Conservation (phyloP, 2,113 vertebrate species). For the Crocuta crocuta region DNA sequence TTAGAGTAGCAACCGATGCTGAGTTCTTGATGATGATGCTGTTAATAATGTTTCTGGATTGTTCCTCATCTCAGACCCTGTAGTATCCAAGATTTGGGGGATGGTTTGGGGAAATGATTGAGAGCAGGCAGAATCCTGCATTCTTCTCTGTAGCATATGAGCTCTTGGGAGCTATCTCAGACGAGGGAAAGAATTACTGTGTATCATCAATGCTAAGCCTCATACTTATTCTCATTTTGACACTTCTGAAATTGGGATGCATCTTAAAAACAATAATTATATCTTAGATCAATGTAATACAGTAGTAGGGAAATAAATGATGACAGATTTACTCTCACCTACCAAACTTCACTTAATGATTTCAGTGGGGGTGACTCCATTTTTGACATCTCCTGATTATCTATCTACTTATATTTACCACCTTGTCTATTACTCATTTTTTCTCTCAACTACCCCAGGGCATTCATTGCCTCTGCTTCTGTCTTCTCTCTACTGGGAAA, state of each 20-base stretch:
- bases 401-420: neutral
- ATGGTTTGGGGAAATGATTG: constrained; percentile 23
- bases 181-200: neutral
- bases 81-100: neutral
- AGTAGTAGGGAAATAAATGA: constrained; percentile 26
- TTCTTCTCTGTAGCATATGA: neutral
- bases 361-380: neutral
- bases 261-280: neutral
- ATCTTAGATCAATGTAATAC: neutral
- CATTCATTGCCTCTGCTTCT: constrained; percentile 1
- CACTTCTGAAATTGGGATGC: constrained; percentile 11
- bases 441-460: neutral
- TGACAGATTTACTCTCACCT: constrained; percentile 48
- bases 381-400: neutral
- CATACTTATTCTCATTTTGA: constrained; percentile 29
- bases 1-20: constrained; percentile 3
- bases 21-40: neutral
- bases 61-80: neutral
- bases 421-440: neutral
- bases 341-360: constrained; percentile 9
- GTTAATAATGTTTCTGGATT: neutral
- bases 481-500: neutral
- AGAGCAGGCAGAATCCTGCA: constrained; percentile 23
- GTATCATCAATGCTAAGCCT: neutral
- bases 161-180: neutral